Evolutionary conservation across 2,113 vertebrate genomes (phyloP).

Genomic region (Hipposideros armiger): DNA sequence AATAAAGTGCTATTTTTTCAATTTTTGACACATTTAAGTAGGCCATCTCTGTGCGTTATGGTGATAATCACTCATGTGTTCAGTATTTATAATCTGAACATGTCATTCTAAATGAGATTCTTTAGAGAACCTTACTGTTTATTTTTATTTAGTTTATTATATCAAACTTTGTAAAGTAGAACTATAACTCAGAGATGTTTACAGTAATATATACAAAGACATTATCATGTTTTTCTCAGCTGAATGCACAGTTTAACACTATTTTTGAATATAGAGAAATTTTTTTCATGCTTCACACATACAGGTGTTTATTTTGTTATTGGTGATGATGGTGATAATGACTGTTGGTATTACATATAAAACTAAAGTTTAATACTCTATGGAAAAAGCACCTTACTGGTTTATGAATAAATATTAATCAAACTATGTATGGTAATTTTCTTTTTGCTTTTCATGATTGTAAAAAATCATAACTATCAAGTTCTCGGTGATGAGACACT

Average conservation of each 20-base stretch:
- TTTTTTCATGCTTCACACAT: neutral
- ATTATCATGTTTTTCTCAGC: conserved; percentile 11
- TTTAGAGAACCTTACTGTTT: conserved; percentile 9
- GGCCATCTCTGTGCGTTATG: neutral
- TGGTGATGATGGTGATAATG: neutral
- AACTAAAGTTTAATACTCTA: neutral
- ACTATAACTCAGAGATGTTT: neutral
- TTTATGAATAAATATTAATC: neutral
- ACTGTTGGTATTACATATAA: neutral
- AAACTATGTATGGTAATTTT: neutral
- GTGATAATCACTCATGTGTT: conserved; percentile 13
- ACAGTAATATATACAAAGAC: neutral
- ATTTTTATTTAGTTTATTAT: conserved; percentile 36
- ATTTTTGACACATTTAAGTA: conserved; percentile 53
- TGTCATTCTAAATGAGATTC: neutral
- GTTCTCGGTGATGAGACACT: neutral
- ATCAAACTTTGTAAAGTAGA: conserved; percentile 18
- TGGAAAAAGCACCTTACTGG: neutral
- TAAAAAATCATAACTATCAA: neutral
- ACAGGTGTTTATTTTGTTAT: neutral
- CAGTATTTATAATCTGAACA: conserved; percentile 16
- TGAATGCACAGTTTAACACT: neutral
- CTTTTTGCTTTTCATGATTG: neutral
- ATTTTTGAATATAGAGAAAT: neutral
- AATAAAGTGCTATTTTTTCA: conserved; percentile 58